Evolutionary conservation across 2,797 vertebrate species (phyloP), one percentile per base, ranked within the genome.

Genomic region (Lacerta viridis): DNA sequence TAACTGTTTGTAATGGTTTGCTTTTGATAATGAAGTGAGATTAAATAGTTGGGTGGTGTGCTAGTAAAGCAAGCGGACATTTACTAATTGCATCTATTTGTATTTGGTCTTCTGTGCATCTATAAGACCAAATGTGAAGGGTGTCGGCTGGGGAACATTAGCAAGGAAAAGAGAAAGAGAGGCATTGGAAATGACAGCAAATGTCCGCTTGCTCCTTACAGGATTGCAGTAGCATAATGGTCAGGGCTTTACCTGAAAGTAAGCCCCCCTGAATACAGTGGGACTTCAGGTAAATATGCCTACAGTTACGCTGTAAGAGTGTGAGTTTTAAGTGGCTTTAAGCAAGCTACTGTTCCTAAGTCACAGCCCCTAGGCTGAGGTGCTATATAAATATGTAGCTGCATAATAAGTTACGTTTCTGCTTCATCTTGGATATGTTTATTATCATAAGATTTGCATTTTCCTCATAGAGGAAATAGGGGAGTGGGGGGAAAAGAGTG

Each of bases 41-140:
- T 87, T 84, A 90, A 90, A 83, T 18, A 89, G 27, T 46, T 61
- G 29, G 33, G 36, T n/a, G 83, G 36, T 3, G 69, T 89, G 76
- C 33, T 86, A 50, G 90, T 88, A 85, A 88, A 90, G 88, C 89
- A 92, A 87, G 50, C 61, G 84, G 43, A 43, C 82, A 76, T 92
- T 94, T 89, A 76, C 80, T 92, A 68, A 92, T 78, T 90, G 39
- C 10, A 87, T 50, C 86, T 88, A 18, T 80, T 46, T 2, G 0
- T 83, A 84, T 86, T 85, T 76, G 90, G 64, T 0, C 55, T 83
- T 41, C 59, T 17, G 3, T 68, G 33, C 55, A 80, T 50, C 41
- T 46, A 55, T 55, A 79, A 17, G 8, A 27, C 15, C 23, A 76
- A 82, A 83, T 13, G 3, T 18, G 15, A 7, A 68, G 50, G 5